phyloP scores from a whole-genome alignment of 2,797 vertebrate species.

The Fratercula arctica region DNA sequence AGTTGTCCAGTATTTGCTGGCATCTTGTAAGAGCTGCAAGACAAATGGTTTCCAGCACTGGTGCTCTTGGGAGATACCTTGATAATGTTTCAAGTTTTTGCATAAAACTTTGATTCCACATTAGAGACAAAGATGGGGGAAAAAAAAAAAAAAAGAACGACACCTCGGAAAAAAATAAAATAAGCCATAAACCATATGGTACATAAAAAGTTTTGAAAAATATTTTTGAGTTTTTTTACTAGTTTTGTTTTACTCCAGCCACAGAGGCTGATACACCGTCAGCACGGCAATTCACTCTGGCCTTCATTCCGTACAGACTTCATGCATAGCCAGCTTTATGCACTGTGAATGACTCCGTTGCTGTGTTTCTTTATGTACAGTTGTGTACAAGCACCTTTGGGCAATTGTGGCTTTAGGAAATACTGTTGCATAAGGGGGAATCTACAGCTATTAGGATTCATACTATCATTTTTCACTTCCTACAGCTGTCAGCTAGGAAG shows the following conservation, averaged over 20 bases:
- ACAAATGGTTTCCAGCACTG: neutral
- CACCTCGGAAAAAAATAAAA: neutral
- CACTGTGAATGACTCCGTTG: accelerated
- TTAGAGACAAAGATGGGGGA: neutral
- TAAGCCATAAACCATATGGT: neutral
- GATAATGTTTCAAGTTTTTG: neutral
- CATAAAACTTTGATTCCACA: neutral
- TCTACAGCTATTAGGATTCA: neutral
- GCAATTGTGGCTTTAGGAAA: neutral
- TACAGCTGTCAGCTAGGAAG: neutral
- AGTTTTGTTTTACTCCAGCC: neutral
- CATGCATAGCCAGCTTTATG: neutral
- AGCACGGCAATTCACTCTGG: neutral
- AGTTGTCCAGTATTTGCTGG: neutral
- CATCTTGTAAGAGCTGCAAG: neutral
- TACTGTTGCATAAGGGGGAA: neutral
- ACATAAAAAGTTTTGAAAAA: neutral
- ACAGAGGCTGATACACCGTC: neutral
- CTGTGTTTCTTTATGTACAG: neutral
- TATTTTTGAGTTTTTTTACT: neutral
- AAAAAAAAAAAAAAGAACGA: too few species aligned
- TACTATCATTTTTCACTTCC: neutral
- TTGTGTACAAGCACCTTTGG: neutral
- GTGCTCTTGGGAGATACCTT: neutral
- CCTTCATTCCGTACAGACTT: neutral